phyloP scores from a whole-genome alignment of 2,113 vertebrate genomes.

The Cavia porcellus region DNA sequence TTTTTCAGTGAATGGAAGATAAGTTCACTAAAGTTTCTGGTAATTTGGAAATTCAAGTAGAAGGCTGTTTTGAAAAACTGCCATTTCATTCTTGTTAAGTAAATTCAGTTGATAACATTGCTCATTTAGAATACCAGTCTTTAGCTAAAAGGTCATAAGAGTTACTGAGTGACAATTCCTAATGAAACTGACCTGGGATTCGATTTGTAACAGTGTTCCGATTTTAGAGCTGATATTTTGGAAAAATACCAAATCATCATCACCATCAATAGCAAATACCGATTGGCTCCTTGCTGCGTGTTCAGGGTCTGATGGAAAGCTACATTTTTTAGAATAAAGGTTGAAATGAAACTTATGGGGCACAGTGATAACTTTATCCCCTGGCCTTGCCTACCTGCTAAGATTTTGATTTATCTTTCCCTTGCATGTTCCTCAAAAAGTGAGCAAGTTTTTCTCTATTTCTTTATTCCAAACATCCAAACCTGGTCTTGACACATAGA shows the following conservation, averaged over 20 bases:
- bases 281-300: slow-evolving; percentile 50
- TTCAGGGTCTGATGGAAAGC: slow-evolving; percentile 53
- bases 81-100: slow-evolving; percentile 48
- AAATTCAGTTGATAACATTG: slow-evolving; percentile 50
- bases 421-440: background rate
- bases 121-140: slow-evolving; percentile 55
- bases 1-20: slow-evolving; percentile 39
- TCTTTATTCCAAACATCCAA: slow-evolving; percentile 26
- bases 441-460: slow-evolving; percentile 30
- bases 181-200: slow-evolving; percentile 65
- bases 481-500: slow-evolving; percentile 19
- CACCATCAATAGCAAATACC: slow-evolving; percentile 45
- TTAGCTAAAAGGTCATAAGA: slow-evolving; percentile 62
- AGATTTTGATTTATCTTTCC: slow-evolving; percentile 71
- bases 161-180: slow-evolving; percentile 53
- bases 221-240: slow-evolving; percentile 68
- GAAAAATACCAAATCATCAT: slow-evolving; percentile 73
- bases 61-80: slow-evolving; percentile 43
- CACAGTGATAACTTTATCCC: slow-evolving; percentile 54
- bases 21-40: slow-evolving; percentile 51
- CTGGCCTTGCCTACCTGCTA: slow-evolving; percentile 62
- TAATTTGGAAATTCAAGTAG: slow-evolving; percentile 58
- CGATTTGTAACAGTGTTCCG: slow-evolving; percentile 55
- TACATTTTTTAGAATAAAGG: slow-evolving; percentile 64
- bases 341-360: slow-evolving; percentile 55